Evolutionary conservation across 2,113 vertebrate genomes (phyloP).

Genomic region (Theristicus caerulescens): DNA sequence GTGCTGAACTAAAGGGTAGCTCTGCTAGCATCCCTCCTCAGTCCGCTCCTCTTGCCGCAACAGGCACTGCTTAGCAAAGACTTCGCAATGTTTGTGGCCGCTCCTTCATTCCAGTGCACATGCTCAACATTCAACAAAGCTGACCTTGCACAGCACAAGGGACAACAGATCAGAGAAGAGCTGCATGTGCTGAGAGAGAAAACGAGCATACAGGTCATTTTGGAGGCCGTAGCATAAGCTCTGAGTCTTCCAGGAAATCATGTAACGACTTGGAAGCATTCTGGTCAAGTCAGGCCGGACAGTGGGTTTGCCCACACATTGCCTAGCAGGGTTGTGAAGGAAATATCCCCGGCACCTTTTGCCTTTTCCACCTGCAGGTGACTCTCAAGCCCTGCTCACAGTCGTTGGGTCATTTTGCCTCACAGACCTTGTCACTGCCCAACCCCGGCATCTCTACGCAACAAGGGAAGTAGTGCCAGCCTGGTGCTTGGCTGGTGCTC

Average conservation of each 20-base stretch:
- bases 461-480: background rate
- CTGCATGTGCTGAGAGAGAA: background rate
- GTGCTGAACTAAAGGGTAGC: background rate
- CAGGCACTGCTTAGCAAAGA: background rate
- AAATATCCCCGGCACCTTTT: background rate
- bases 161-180: background rate
- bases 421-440: background rate
- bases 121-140: background rate
- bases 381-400: background rate
- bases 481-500: background rate
- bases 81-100: background rate
- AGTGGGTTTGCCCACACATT: background rate
- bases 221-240: background rate
- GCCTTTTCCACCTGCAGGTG: background rate
- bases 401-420: background rate
- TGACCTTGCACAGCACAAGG: background rate
- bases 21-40: background rate
- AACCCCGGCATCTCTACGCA: rapidly evolving
- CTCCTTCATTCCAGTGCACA: background rate
- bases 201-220: background rate
- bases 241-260: background rate
- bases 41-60: rapidly evolving
- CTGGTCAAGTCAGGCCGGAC: background rate
- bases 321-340: background rate
- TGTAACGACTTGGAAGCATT: rapidly evolving